These are phyloP conservation scores for Pasiphila rectangulata DNA, from an alignment of 2,888 invertebrate species.

Conservation along the genomic window DNA sequence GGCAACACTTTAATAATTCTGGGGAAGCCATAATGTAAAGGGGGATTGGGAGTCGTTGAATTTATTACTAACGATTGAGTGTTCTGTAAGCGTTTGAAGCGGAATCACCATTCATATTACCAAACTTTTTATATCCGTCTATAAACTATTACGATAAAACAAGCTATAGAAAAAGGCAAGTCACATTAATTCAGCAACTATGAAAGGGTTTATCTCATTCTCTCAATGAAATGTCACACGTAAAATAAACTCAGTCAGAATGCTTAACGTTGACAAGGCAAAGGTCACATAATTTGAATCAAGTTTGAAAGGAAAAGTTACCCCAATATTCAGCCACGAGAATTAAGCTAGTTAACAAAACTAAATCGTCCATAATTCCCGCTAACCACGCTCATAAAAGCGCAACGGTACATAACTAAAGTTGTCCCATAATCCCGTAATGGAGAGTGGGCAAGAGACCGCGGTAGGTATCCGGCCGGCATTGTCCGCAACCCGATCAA, in stretches of 20 bases:
- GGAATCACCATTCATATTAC: neutral
- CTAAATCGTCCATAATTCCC: slow-evolving; percentile 48
- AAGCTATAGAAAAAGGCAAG: too few species aligned
- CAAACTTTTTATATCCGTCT: slow-evolving; percentile 23
- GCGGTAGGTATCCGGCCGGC: slow-evolving; percentile 36
- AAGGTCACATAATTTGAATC: too few species aligned
- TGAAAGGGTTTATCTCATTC: too few species aligned
- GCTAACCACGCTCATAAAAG: slow-evolving; percentile 44
- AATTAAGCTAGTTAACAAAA: too few species aligned
- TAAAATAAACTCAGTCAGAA: too few species aligned
- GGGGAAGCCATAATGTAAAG: slow-evolving; percentile 39
- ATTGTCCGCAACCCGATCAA: slow-evolving; percentile 44
- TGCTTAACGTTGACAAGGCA: too few species aligned
- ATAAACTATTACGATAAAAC: neutral
- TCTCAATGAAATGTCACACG: too few species aligned
- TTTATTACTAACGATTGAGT: slow-evolving; percentile 23
- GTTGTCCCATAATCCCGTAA: slow-evolving; percentile 50
- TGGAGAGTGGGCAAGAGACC: slow-evolving; percentile 47
- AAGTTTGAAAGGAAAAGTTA: too few species aligned
- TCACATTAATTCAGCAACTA: too few species aligned
- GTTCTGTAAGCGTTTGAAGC: slow-evolving; percentile 6
- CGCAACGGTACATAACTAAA: slow-evolving; percentile 50
- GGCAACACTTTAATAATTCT: slow-evolving; percentile 60
- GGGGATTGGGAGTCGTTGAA: slow-evolving; percentile 15
- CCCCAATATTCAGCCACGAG: too few species aligned